A percentile compares a stretch with the other conserved stretches of the same genome.
These are phyloP conservation scores for Aurelia aurita DNA, from an alignment of 30 jellyfish, hydroid and myxozoan species.

Conservation along the genomic window DNA sequence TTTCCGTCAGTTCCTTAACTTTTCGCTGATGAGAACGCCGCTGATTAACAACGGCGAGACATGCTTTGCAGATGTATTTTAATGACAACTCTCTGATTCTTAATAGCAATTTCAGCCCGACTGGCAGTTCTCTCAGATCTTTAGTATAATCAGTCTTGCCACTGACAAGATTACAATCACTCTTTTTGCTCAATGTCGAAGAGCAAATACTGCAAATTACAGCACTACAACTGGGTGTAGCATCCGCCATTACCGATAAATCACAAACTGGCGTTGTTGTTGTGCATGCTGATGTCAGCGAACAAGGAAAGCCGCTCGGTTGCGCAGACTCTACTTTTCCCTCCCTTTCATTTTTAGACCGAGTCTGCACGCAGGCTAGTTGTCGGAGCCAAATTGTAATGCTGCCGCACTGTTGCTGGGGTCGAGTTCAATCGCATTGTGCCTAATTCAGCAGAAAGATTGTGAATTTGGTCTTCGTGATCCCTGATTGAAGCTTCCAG, in stretches of 20 bases:
- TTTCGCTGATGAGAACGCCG: not conserved
- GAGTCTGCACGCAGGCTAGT: slow-evolving; percentile 1
- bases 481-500: no score
- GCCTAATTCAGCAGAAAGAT: no score
- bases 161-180: not conserved
- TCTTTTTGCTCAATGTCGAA: not conserved
- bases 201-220: not conserved
- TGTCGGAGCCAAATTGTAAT: no score
- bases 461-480: no score
- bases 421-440: no score
- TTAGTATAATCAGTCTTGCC: not conserved
- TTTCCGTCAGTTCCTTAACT: not conserved
- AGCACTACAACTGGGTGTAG: no score
- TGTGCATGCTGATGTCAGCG: not conserved
- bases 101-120: not conserved
- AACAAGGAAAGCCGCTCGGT: no score
- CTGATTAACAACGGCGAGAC: not conserved
- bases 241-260: no score
- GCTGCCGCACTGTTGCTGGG: no score
- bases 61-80: not conserved
- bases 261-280: no score
- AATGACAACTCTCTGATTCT: no score
- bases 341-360: not conserved
- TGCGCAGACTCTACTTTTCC: slow-evolving; percentile 4
- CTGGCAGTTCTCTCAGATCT: not conserved